A percentile compares a stretch with the other conserved stretches of the same genome.
These are phyloP conservation scores for Chrysopilus asiliformis DNA, from an alignment of 2,888 invertebrate species.

Conservation along the genomic window DNA sequence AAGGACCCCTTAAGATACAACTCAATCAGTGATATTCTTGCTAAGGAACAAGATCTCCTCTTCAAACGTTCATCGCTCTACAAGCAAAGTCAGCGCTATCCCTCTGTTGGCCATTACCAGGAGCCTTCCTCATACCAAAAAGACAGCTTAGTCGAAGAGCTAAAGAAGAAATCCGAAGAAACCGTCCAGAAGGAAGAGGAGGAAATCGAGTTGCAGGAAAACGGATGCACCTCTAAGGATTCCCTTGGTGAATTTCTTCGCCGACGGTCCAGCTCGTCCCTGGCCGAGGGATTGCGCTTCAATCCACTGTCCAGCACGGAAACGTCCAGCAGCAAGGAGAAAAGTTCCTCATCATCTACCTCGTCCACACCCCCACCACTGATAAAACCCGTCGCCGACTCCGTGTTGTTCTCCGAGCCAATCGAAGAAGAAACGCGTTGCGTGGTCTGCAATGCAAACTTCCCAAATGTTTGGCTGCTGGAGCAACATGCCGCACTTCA, in stretches of 20 bases:
- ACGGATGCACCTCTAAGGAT: conserved; percentile 17
- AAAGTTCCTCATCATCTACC: conserved; percentile 36
- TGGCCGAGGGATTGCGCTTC: conserved; percentile 25
- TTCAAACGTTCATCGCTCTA: conserved; percentile 12
- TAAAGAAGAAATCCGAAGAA: conserved; percentile 21
- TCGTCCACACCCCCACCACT: conserved; percentile 32
- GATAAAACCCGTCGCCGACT: conserved; percentile 20
- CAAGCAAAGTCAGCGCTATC: conserved; percentile 12
- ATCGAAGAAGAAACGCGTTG: conserved; percentile 48
- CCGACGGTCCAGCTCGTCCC: conserved; percentile 22
- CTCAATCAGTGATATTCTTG: conserved; percentile 31
- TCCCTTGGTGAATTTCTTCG: conserved; percentile 25
- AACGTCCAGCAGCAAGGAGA: conserved; percentile 33
- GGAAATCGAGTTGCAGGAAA: conserved; percentile 18
- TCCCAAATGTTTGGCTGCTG: conserved; percentile 75
- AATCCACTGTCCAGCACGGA: conserved; percentile 22
- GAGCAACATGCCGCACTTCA: conserved; percentile 77
- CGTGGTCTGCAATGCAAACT: conserved; percentile 72
- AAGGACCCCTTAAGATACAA: conserved; percentile 32
- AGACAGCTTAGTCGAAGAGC: conserved; percentile 19
- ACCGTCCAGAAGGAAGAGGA: conserved; percentile 22
- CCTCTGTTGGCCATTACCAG: conserved; percentile 19
- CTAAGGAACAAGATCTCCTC: conserved; percentile 30
- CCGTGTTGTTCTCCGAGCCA: conserved; percentile 30
- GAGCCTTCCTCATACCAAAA: conserved; percentile 18